phyloP scores from a whole-genome alignment of 1,140 invertebrate species.

The Mercenaria mercenaria region DNA sequence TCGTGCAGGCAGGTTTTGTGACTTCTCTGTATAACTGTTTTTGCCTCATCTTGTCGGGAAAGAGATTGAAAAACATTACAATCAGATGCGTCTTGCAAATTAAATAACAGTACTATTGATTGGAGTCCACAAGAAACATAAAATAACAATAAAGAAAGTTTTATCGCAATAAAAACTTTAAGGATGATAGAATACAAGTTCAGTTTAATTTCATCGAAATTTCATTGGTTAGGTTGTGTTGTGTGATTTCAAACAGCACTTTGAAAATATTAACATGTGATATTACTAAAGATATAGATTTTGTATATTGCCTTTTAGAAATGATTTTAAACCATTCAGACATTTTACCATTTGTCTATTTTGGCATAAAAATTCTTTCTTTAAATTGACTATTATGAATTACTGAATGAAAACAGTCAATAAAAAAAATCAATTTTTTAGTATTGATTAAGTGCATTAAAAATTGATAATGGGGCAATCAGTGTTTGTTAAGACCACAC shows the following conservation, averaged over 20 bases:
- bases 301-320: too few species aligned
- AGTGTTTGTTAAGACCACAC: background rate
- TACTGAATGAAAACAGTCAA: too few species aligned
- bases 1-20: background rate
- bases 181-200: background rate
- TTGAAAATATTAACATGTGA: too few species aligned
- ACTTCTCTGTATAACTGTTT: background rate
- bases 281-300: too few species aligned
- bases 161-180: slow-evolving; percentile 3
- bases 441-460: background rate
- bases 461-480: background rate
- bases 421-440: too few species aligned
- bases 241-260: background rate
- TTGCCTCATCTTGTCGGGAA: background rate
- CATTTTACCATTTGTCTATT: too few species aligned
- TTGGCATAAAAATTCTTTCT: too few species aligned
- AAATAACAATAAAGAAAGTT: slow-evolving; percentile 15
- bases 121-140: background rate
- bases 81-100: background rate
- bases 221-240: background rate
- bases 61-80: background rate
- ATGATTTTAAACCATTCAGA: too few species aligned
- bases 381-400: too few species aligned
- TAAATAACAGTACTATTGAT: slow-evolving; percentile 35
- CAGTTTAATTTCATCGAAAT: background rate